Base-by-base conservation (phyloP, 1,140 invertebrate species). In the Ctenoplectra terminalis region DNA sequence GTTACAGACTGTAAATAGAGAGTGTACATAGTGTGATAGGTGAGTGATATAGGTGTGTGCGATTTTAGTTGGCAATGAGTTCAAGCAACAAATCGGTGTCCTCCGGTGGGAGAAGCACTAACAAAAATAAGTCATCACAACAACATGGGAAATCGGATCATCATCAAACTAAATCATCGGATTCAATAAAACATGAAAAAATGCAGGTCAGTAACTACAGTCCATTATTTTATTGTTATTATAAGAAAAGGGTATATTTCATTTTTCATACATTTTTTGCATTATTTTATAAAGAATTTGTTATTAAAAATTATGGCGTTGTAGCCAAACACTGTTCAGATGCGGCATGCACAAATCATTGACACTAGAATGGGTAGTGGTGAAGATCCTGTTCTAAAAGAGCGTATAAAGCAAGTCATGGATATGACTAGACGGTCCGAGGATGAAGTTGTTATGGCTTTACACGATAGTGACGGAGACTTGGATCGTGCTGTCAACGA, bases 391-490 rank as follows among this genome's bases (percentile, higher is more conserved):
- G 94, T 95, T 81, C 92, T 96, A 69, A 95, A 96, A 84, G 95
- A 96, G 77, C 96, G 97, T 93, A 96, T 98, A 43, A 95, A 95
- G 87, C 96, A 96, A 87, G 95, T 98, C 54, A 97, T 97, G 95
- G 97, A 97, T 87, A 96, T 97, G 94, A 97, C 97, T 52, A 95
- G 96, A 88, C 95, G 96, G 89, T 95, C 96, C 29, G 97, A 97
- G 90, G 97, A 97, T 90, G 97, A 97, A 91, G 97, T 97, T 46
- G 96, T 96, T 87, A 96, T 96, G 92, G 97, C 97, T 76, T 95
- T 98, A 23, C 96, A 97, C 90, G 97, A 97, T 92, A 96, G 96
- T 87, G 96, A 97, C 91, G 96, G 97, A 89, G 97, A 98, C 92
- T 92, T 97, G 79, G 95, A 96, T 87, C 94, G 95, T 85, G 97